Percentiles rank a stretch among this genome's conserved stretches.
These are phyloP conservation scores for Engystomops pustulosus DNA, from an alignment of 2,113 vertebrate genomes.

Conservation along the genomic window DNA sequence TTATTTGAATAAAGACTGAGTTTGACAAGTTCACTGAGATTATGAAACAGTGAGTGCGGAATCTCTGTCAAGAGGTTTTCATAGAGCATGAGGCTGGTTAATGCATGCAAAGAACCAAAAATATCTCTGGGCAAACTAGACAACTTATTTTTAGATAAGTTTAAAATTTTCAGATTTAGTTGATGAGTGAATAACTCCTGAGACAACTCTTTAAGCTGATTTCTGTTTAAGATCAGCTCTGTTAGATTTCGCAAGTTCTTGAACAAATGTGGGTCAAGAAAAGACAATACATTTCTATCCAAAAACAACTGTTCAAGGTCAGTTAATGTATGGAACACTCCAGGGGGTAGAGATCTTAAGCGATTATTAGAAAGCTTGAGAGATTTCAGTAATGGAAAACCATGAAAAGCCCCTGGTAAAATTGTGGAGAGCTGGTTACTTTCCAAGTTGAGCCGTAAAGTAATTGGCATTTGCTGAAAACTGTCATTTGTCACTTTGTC, in stretches of 20 bases:
- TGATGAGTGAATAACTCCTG: slow-evolving; percentile 71
- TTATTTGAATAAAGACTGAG: slow-evolving; percentile 78
- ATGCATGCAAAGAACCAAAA: slow-evolving; percentile 74
- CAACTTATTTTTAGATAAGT: slow-evolving; percentile 80
- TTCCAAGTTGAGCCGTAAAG: slow-evolving; percentile 76
- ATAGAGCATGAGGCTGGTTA: slow-evolving; percentile 74
- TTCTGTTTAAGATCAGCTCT: slow-evolving; percentile 77
- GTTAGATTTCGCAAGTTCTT: slow-evolving; percentile 69
- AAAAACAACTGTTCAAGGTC: slow-evolving; percentile 78
- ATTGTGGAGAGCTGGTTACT: slow-evolving; percentile 74
- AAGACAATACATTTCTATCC: slow-evolving; percentile 73
- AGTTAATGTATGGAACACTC: slow-evolving; percentile 72
- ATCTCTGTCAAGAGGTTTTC: slow-evolving; percentile 76
- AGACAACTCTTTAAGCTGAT: slow-evolving; percentile 71
- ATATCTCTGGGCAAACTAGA: slow-evolving; percentile 72
- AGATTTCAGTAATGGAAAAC: slow-evolving; percentile 73
- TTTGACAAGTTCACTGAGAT: slow-evolving; percentile 73
- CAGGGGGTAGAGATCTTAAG: slow-evolving; percentile 72
- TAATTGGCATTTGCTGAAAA: slow-evolving; percentile 70
- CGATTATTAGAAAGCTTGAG: slow-evolving; percentile 77
- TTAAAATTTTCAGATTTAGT: slow-evolving; percentile 73
- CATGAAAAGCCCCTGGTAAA: slow-evolving; percentile 77
- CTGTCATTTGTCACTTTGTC: slow-evolving; percentile 68
- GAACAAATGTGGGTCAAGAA: slow-evolving; percentile 71
- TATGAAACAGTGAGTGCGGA: slow-evolving; percentile 72